Conservation (phyloP, 2,113 vertebrate species). For the Phylloscopus whistleri region DNA sequence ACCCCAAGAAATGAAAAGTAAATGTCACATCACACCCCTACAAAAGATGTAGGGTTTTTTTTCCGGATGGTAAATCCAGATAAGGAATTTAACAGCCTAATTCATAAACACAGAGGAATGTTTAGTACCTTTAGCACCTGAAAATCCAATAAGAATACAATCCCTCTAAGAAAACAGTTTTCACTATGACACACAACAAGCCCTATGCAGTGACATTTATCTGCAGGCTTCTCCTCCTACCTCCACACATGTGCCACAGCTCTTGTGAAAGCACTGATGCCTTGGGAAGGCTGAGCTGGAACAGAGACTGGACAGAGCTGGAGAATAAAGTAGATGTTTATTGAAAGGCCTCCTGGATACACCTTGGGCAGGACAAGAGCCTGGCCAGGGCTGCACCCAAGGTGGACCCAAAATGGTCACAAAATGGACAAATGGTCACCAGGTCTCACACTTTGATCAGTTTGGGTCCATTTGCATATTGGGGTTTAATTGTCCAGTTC, state of each 20-base stretch:
- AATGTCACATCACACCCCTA: background rate
- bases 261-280: background rate
- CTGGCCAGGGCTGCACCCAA: too few species aligned
- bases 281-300: background rate
- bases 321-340: too few species aligned
- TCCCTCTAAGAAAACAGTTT: background rate
- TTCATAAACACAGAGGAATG: background rate
- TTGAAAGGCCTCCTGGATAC: too few species aligned
- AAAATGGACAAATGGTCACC: too few species aligned
- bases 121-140: background rate
- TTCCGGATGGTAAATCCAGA: background rate
- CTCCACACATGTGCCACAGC: background rate
- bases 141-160: background rate
- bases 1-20: background rate
- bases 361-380: too few species aligned
- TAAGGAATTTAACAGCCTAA: background rate
- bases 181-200: background rate
- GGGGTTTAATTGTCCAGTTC: too few species aligned
- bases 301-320: background rate
- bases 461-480: too few species aligned
- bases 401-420: too few species aligned
- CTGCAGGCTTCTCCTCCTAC: background rate
- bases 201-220: accelerated
- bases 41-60: background rate
- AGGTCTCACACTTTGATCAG: too few species aligned